Evolutionary conservation across 2,113 vertebrate species (phyloP).

Genomic region (Coreoperca whiteheadi): DNA sequence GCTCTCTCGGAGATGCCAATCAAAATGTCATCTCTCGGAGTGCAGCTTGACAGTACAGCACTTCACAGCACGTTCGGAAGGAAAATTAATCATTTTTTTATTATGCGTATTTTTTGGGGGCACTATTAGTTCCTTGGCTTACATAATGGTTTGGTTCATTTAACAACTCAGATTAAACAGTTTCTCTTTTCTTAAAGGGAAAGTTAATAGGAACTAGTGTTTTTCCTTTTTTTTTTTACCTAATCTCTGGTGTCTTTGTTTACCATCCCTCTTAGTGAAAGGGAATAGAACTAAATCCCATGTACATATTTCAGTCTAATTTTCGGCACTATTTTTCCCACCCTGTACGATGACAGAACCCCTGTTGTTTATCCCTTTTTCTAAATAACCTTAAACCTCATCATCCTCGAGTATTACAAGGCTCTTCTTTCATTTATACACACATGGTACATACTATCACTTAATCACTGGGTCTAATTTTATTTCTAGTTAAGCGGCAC

Average conservation of each 20-base stretch:
- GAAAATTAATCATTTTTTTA: background rate
- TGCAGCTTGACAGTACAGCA: conserved; percentile 33
- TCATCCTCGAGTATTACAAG: background rate
- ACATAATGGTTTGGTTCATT: background rate
- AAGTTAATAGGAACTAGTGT: background rate
- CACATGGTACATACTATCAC: background rate
- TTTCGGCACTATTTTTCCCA: background rate
- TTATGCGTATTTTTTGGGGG: background rate
- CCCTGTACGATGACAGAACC: conserved; percentile 21
- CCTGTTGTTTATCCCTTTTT: background rate
- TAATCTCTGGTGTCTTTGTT: background rate
- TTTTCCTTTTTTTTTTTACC: background rate
- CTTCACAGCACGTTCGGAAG: background rate
- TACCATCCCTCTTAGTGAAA: background rate
- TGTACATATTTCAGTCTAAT: background rate
- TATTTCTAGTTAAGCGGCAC: background rate
- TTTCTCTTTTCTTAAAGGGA: conserved; percentile 6
- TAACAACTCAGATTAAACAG: background rate
- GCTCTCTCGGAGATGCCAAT: conserved; percentile 44
- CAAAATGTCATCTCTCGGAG: conserved; percentile 34
- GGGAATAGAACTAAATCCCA: background rate
- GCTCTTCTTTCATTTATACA: background rate
- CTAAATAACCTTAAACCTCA: background rate
- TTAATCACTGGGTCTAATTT: background rate
- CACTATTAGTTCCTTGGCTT: background rate